These are phyloP conservation scores for Netelia fuscicornis DNA, from an alignment of 2,888 invertebrate genomes.

Conservation along the genomic window DNA sequence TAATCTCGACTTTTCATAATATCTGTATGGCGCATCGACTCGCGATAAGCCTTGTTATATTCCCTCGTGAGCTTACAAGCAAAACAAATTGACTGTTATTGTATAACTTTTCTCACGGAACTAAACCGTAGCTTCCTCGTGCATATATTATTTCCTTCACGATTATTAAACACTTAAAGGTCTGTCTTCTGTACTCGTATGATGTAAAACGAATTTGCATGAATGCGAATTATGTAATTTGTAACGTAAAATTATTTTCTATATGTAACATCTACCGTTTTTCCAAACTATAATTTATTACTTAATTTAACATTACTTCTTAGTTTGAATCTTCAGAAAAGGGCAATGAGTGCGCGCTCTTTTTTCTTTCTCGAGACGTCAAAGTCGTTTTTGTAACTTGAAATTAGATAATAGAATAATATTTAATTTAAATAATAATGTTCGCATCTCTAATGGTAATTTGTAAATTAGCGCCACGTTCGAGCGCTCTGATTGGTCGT, in stretches of 20 bases:
- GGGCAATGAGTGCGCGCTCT: no score
- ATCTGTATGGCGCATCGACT: background rate
- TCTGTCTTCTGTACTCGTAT: background rate
- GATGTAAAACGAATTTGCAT: background rate
- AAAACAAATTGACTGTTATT: background rate
- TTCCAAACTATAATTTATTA: no score
- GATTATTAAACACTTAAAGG: background rate
- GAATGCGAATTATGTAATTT: conserved; percentile 9
- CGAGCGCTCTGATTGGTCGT: no score
- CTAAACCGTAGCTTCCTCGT: background rate
- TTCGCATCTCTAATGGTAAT: no score
- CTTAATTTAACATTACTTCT: no score
- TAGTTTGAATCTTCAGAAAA: no score
- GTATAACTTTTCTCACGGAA: conserved; percentile 13
- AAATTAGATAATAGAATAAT: no score
- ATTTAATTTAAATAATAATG: no score
- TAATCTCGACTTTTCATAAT: background rate
- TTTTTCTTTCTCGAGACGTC: no score
- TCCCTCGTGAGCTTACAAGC: background rate
- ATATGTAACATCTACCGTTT: no score
- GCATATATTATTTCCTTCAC: background rate
- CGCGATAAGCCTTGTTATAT: background rate
- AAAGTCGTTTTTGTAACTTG: no score
- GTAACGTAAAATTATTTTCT: background rate
- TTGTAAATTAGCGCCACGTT: no score